Conservation (phyloP, 2,797 vertebrate genomes). For the Distichodus sexfasciatus region DNA sequence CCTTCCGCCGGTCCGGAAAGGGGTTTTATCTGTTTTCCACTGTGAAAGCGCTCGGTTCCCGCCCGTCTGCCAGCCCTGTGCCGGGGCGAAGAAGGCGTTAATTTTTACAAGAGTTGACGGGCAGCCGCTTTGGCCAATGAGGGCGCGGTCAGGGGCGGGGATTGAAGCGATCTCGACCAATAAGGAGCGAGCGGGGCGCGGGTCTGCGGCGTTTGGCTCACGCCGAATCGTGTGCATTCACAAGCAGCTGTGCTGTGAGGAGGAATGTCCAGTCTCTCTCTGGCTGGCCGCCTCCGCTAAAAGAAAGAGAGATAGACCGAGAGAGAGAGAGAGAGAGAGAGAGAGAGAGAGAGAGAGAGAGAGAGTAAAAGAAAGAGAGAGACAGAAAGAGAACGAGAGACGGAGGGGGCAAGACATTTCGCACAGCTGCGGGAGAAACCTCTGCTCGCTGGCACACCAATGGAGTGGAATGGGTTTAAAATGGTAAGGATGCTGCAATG, state of each 20-base stretch:
- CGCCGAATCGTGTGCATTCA: slow-evolving; percentile 89
- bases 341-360: slow-evolving; percentile 60
- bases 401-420: slow-evolving; percentile 55
- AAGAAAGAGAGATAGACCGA: slow-evolving; percentile 65
- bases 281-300: slow-evolving; percentile 85
- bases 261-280: slow-evolving; percentile 95
- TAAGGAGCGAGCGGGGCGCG: slow-evolving; percentile 86
- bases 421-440: slow-evolving; percentile 57
- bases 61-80: slow-evolving; percentile 47
- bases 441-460: slow-evolving; percentile 86
- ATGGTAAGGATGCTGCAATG: slow-evolving; percentile 88
- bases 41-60: slow-evolving; percentile 37
- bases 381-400: slow-evolving; percentile 53
- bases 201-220: slow-evolving; percentile 85
- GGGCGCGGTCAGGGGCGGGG: slow-evolving; percentile 84
- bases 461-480: slow-evolving; percentile 99
- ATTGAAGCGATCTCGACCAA: slow-evolving; percentile 83
- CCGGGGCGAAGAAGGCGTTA: slow-evolving; percentile 59
- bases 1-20: slow-evolving; percentile 73
- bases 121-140: slow-evolving; percentile 84
- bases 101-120: slow-evolving; percentile 65
- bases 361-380: slow-evolving; percentile 53
- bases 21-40: slow-evolving; percentile 63
- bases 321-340: slow-evolving; percentile 48
- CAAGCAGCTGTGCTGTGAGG: slow-evolving; percentile 93